Conservation (phyloP, 2,113 vertebrate species). For the Puntigrus tetrazona region DNA sequence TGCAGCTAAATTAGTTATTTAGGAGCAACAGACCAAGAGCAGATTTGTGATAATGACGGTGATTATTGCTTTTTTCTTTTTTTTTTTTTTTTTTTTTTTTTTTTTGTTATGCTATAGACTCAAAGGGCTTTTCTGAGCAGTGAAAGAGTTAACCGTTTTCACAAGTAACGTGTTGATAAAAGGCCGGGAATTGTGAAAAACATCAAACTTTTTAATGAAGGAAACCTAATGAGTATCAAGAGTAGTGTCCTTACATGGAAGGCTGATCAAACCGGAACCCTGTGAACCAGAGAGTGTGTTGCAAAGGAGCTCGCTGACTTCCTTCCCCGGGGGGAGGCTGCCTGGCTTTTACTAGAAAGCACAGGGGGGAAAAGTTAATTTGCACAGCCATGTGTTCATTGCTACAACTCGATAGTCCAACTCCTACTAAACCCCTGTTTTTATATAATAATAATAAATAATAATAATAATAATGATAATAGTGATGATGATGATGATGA, state of each 20-base stretch:
- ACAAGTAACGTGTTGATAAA: slow-evolving; percentile 41
- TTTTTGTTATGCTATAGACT: not conserved
- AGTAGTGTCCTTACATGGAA: slow-evolving; percentile 47
- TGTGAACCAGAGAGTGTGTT: slow-evolving; percentile 53
- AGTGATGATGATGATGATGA: no score
- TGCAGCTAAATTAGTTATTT: slow-evolving; percentile 80
- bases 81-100: no score
- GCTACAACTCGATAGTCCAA: slow-evolving; percentile 44
- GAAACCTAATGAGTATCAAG: slow-evolving; percentile 70
- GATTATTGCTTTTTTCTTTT: slow-evolving; percentile 69
- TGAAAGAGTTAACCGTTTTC: slow-evolving; percentile 63
- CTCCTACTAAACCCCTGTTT: not conserved
- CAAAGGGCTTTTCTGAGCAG: not conserved
- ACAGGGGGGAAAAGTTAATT: slow-evolving; percentile 53
- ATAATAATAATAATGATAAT: slow-evolving; percentile 5
- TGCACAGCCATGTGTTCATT: slow-evolving; percentile 51
- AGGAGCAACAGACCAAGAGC: slow-evolving; percentile 70
- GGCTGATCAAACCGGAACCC: slow-evolving; percentile 63
- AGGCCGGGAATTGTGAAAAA: slow-evolving; percentile 61
- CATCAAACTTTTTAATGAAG: slow-evolving; percentile 70
- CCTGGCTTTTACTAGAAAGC: slow-evolving; percentile 51
- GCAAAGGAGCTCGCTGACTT: slow-evolving; percentile 48
- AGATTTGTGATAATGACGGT: slow-evolving; percentile 73
- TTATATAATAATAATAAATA: slow-evolving; percentile 1
- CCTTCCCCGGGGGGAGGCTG: slow-evolving; percentile 43